A percentile compares a stretch with the other conserved stretches of the same genome.
phyloP scores from a whole-genome alignment of 2,888 invertebrate species.

The Scaptomyza caliginosa region DNA sequence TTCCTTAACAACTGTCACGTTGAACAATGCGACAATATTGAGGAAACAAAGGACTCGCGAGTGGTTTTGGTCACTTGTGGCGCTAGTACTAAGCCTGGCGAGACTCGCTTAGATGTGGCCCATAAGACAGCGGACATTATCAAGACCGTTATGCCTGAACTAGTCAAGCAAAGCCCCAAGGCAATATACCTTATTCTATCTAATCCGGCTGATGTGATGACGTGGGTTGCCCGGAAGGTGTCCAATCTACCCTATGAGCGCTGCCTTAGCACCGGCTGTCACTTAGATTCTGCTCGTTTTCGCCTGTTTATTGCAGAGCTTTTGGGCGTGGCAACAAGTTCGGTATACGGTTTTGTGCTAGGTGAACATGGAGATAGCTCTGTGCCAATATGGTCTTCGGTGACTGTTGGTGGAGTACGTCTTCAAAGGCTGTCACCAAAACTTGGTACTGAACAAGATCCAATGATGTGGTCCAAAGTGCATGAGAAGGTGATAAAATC shows the following conservation, averaged over 20 bases:
- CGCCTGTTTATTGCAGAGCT: conserved; percentile 91
- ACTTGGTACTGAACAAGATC: conserved; percentile 88
- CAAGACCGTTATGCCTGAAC: conserved; percentile 89
- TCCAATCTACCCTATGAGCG: conserved; percentile 92
- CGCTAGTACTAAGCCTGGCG: conserved; percentile 91
- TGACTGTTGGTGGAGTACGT: conserved; percentile 92
- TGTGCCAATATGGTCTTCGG: conserved; percentile 95
- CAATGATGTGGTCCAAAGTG: conserved; percentile 89
- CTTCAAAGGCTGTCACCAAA: conserved; percentile 89
- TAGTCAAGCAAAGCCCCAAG: conserved; percentile 88
- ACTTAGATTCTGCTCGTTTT: conserved; percentile 94
- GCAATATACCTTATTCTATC: conserved; percentile 92
- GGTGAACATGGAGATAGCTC: conserved; percentile 95
- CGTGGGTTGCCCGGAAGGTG: conserved; percentile 94
- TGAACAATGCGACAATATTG: conserved; percentile 88
- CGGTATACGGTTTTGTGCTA: conserved; percentile 93
- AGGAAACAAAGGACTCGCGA: conserved; percentile 89
- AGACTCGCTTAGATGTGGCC: conserved; percentile 90
- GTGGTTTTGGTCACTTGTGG: conserved; percentile 95
- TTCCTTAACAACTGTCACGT: conserved; percentile 91
- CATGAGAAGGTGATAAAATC: conserved; percentile 91
- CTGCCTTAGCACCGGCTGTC: conserved; percentile 95
- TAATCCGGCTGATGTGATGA: conserved; percentile 94
- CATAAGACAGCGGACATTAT: conserved; percentile 93
- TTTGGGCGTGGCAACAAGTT: conserved; percentile 90